A percentile compares a stretch with the other conserved stretches of the same genome.
Conservation (phyloP, 30 jellyfish, hydroid and myxozoan species). For the Euphysa ruthae region DNA sequence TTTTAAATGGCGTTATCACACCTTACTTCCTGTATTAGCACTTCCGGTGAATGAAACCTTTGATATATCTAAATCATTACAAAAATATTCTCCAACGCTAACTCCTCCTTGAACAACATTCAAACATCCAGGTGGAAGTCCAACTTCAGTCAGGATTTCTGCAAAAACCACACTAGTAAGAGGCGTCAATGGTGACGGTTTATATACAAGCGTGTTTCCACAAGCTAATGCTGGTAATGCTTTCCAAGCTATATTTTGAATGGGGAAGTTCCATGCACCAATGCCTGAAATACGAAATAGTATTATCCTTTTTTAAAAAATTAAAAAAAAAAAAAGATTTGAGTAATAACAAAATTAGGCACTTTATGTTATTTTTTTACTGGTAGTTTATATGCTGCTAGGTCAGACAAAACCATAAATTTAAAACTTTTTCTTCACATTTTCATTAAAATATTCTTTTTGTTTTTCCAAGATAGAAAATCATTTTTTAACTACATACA, state of each 20-base stretch:
- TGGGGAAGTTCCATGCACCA: conserved; percentile 98
- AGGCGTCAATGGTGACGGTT: conserved; percentile 94
- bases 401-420: too few species aligned
- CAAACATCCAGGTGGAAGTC: conserved; percentile 92
- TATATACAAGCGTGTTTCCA: conserved; percentile 82
- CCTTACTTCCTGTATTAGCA: conserved; percentile 86
- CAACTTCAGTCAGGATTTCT: conserved; percentile 71
- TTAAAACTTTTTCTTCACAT: too few species aligned
- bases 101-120: conserved; percentile 93
- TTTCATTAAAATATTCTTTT: too few species aligned
- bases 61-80: conserved; percentile 65
- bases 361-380: too few species aligned
- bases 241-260: conserved; percentile 87
- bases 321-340: too few species aligned
- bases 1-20: too few species aligned
- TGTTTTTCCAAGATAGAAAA: too few species aligned
- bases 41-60: conserved; percentile 96
- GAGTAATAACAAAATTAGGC: background rate
- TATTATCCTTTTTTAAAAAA: background rate
- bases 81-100: conserved; percentile 54
- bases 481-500: too few species aligned
- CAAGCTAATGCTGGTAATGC: conserved; percentile 89
- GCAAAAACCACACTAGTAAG: conserved; percentile 83
- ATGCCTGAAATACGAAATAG: conserved; percentile 42
- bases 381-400: too few species aligned